Base-by-base conservation (phyloP, 2,797 vertebrate genomes). In the Pelodytes ibericus region DNA sequence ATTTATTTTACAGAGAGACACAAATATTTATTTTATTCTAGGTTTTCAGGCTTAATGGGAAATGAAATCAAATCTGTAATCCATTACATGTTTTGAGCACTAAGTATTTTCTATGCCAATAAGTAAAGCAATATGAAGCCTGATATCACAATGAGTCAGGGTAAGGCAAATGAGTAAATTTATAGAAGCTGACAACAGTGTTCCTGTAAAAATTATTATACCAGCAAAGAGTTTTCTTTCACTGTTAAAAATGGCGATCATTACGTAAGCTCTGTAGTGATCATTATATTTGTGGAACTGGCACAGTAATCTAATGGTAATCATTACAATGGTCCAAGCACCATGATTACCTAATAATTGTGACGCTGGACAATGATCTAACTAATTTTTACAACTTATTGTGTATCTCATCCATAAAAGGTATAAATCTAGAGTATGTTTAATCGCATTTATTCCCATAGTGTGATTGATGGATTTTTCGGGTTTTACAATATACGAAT, bases 51-150 rank as follows among this genome's bases (percentile, higher is more conserved):
- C n/a, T n/a, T n/a, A n/a, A n/a, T n/a, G n/a, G 44, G 2, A 33
- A 36, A 16, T 59, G 51, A 49, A 74, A 9, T 11, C 33, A 74
- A 13, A 56, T 47, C 27, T 44, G 72, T 44, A 65, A 58, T 26
- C 15, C 31, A 66, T 30, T 58, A 74, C 66, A 59, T 41, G 15
- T 65, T 57, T 58, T 74, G n/a, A 51, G 6, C 16, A 3, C 53
- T 4, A 24, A 18, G 51, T 24, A 24, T 44, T 58, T 41, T 74
- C 36, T 74, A 31, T 49, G 36, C 31, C 39, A 30, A 27, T 71
- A 27, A 71, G 24, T 18, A 65, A 66, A 24, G 4, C 18, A 30
- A 25, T 25, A 25, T 44, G 26, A 67, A 47, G 49, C 36, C 27
- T 67, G 20, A 67, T 49, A 47, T 57, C n/a, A 68, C 31, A 22